Evolutionary conservation across 1,140 invertebrate genomes (phyloP).

Genomic region (roundworm (Caenorhabditis elegans)): DNA sequence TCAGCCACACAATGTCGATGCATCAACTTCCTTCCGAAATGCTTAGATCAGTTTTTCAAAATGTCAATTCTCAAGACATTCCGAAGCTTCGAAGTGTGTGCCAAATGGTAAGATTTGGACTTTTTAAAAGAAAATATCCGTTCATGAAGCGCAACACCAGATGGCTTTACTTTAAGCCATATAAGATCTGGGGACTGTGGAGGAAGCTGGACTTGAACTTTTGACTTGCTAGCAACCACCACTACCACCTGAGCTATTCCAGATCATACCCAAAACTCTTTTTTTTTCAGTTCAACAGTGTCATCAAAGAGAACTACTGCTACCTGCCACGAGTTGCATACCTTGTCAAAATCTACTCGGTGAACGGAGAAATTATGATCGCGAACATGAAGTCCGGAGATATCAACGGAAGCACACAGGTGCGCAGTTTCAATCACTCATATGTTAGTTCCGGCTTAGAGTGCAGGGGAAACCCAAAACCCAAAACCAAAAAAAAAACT

Average conservation of each 20-base stretch:
- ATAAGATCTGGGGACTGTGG: too few species aligned
- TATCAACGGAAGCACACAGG: slow-evolving; percentile 10
- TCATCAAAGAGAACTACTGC: slow-evolving; percentile 6
- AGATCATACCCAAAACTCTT: too few species aligned
- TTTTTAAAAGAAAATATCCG: too few species aligned
- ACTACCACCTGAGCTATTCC: too few species aligned
- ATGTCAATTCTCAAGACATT: neutral
- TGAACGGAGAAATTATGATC: neutral
- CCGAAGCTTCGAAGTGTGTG: neutral
- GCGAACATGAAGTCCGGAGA: slow-evolving; percentile 19
- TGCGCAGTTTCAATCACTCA: slow-evolving; percentile 25
- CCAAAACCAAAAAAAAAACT: neutral
- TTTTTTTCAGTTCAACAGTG: neutral
- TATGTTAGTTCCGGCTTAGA: slow-evolving; percentile 23
- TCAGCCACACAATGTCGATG: neutral
- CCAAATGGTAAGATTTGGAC: neutral
- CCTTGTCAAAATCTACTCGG: neutral
- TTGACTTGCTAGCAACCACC: too few species aligned
- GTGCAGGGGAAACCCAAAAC: too few species aligned
- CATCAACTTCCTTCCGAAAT: neutral
- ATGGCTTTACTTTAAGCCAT: too few species aligned
- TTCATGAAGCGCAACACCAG: too few species aligned
- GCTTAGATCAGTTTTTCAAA: neutral
- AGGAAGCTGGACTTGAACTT: too few species aligned
- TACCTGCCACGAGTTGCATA: neutral